Base-by-base conservation (phyloP, 1,140 invertebrate genomes). In the Pogonus chalceus region DNA sequence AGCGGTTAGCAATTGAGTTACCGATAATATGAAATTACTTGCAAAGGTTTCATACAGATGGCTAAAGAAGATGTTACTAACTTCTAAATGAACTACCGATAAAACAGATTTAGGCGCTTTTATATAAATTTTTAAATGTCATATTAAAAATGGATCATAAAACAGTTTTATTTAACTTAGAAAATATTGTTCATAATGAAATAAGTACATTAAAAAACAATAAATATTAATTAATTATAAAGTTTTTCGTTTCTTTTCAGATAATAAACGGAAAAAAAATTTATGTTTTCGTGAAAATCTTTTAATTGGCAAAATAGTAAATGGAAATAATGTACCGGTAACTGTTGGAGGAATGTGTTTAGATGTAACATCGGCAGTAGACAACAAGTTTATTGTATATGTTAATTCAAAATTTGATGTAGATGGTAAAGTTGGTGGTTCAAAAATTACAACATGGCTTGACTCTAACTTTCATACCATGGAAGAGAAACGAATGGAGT, bases 401-500 rank as follows among this genome's bases (percentile, higher is more conserved):
- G 60, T 75, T 4, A 72, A 75, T 16, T 75, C 75, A 1, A 69
- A 76, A 58, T 72, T 75, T 2, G 69, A 73, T 23, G 69, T 71
- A 51, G 67, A 76, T 58, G 72, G 70, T 14, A 65, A 65, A 24
- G 76, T 76, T 58, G 71, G 67, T 23, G 73, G 76, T 2, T 71
- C 73, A 12, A 72, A 73, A 47, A 68, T 78, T 24, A 72, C 76
- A n/a, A 69, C 72, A 51, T 78, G 75, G 65, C 66, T 78, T 18
- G 74, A 77, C 58, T 63, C 66, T 52, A 72, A 78, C 57, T 65
- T 78, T 23, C 76, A 78, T 53, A 79, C 76, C 2, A 67, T 79
- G 57, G 77, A 79, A 68, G 77, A 79, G 65, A 75, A 73, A 58
- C 67, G 76, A 62, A 70, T 60, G 52, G 75, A 78, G 76, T 78